Evolutionary conservation across 2,888 invertebrate genomes (phyloP).

Genomic region (Blastobasis lacticolella): DNA sequence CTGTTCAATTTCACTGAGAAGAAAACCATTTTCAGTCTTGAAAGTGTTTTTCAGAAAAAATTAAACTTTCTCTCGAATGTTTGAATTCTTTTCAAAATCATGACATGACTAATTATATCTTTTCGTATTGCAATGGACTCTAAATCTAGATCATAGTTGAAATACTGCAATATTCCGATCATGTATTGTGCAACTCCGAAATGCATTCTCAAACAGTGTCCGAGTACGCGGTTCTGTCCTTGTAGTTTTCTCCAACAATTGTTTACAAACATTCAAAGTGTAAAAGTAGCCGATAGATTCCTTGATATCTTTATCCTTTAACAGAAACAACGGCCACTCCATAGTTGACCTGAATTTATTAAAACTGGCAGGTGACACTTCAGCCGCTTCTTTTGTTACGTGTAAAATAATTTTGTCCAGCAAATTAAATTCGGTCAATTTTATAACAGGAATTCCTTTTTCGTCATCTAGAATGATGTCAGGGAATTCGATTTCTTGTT

Average conservation of each 20-base stretch:
- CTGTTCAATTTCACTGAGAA: slow-evolving; percentile 26
- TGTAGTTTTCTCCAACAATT: slow-evolving; percentile 19
- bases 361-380: slow-evolving; percentile 22
- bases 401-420: slow-evolving; percentile 32
- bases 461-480: slow-evolving; percentile 34
- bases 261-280: slow-evolving; percentile 34
- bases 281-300: slow-evolving; percentile 38
- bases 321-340: slow-evolving; percentile 28
- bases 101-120: slow-evolving; percentile 25
- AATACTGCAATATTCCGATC: slow-evolving; percentile 28
- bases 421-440: slow-evolving; percentile 25
- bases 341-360: slow-evolving; percentile 28
- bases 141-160: slow-evolving; percentile 26
- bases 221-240: slow-evolving; percentile 34
- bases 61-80: slow-evolving; percentile 19
- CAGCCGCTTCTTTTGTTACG: slow-evolving; percentile 1
- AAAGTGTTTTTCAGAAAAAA: slow-evolving; percentile 27
- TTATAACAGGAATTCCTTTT: slow-evolving; percentile 35
- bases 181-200: slow-evolving; percentile 23
- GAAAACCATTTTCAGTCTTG: slow-evolving; percentile 25
- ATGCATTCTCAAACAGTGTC: slow-evolving; percentile 25
- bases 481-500: slow-evolving; percentile 36
- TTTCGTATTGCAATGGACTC: slow-evolving; percentile 21
- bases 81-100: slow-evolving; percentile 25
- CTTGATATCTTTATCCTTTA: slow-evolving; percentile 26